Evolutionary conservation across 2,888 invertebrate species (phyloP), one percentile per base, ranked within the genome.

Genomic region (Andrena minutula): DNA sequence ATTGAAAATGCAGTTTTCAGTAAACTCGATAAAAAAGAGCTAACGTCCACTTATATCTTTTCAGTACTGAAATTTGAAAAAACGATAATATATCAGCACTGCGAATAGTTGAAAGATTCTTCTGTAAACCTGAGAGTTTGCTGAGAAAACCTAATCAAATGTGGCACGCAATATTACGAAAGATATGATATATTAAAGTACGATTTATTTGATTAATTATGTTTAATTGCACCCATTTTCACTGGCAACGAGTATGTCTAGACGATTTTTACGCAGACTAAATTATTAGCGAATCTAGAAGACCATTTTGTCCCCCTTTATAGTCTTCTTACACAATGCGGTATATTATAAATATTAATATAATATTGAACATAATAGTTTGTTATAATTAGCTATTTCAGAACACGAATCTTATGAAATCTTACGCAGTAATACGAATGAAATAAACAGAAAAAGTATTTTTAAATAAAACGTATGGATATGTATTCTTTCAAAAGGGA

Each of bases 81-180:
- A 23, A 68, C n/a, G n/a, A 35, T 16, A 56, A 7, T 56, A 26
- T 20, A 53, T 61, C 49, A 63, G 23, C 53, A 61, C 49, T 69
- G 66, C 32, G 49, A 74, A 60, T 83, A 73, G 63, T 64, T 63
- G 47, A 63, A 75, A 51, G 69, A 41, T 66, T 73, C 60, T 77
- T 76, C 76, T 49, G 70, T 88, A 88, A 90, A 90, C 89, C 90
- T 89, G 89, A 90, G 90, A 90, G 89, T 86, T 89, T 89, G 79
- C 73, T 51, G n/a, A 63, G 26, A 68, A 47, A 66, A 60, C 56
- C 16, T 72, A 53, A 72, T 79, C 12, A 47, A 79, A 41, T 56
- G 56, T 77, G 23, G 26, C 26, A 47, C 23, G 28, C 23, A 72
- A 35, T 16, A 53, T 49, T 41, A n/a, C 65, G 60, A 61, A 76